Conservation (phyloP, 2,888 invertebrate genomes). For the Unio delphinus region DNA sequence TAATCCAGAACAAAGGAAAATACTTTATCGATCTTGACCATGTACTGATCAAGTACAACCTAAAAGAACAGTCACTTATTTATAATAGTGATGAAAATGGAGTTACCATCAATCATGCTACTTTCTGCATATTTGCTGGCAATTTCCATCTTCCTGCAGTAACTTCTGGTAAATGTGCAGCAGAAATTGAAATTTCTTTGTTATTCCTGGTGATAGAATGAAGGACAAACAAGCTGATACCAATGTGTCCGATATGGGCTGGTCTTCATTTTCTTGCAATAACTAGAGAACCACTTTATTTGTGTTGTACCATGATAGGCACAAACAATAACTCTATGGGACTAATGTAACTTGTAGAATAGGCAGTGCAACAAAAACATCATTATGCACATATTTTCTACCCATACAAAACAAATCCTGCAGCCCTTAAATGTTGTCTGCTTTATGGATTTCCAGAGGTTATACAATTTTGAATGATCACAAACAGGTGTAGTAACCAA, state of each 20-base stretch:
- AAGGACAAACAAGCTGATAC: conserved; percentile 8
- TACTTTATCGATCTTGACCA: too few species aligned
- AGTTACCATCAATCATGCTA: conserved; percentile 13
- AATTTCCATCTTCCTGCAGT: conserved; percentile 7
- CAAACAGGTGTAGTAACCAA: conserved; percentile 5
- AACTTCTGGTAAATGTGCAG: conserved; percentile 15
- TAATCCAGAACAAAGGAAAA: too few species aligned
- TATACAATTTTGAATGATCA: conserved; percentile 7
- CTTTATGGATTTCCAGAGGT: conserved; percentile 22
- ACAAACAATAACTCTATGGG: neutral
- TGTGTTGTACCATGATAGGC: conserved; percentile 15
- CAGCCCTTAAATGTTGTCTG: conserved; percentile 25
- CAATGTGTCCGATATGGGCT: conserved; percentile 16
- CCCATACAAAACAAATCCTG: conserved; percentile 18
- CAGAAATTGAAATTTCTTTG: conserved; percentile 21
- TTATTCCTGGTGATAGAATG: conserved; percentile 27
- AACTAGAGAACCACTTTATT: conserved; percentile 22
- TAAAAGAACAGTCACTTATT: conserved; percentile 18
- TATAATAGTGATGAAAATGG: conserved; percentile 29
- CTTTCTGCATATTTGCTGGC: conserved; percentile 12
- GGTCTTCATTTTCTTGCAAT: conserved; percentile 20
- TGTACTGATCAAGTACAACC: neutral
- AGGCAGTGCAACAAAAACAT: neutral
- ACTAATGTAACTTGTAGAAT: too few species aligned
- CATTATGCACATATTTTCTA: conserved; percentile 6